phyloP scores from a whole-genome alignment of 1,140 invertebrate species.

The Zaprionus capensis region DNA sequence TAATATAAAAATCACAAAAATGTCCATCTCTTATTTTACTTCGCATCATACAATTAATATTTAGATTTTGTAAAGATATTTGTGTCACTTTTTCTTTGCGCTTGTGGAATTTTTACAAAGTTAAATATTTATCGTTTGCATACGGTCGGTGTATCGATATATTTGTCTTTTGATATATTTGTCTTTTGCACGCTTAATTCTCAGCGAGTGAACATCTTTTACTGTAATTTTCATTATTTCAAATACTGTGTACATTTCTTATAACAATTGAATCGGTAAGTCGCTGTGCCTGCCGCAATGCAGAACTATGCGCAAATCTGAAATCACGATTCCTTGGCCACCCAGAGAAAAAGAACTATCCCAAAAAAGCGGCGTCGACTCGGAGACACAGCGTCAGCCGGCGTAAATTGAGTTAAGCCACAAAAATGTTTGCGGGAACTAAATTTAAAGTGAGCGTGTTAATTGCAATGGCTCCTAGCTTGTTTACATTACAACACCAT shows the following conservation, averaged over 20 bases:
- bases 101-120: neutral
- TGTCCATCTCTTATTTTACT: neutral
- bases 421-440: slow-evolving; percentile 2
- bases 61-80: neutral
- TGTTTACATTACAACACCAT: neutral
- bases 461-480: neutral
- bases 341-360: neutral
- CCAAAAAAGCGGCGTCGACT: slow-evolving; percentile 15
- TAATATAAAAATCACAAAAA: neutral
- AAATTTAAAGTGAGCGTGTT: slow-evolving; percentile 12
- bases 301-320: neutral
- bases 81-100: neutral
- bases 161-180: slow-evolving; percentile 16
- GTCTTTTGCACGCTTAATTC: slow-evolving; percentile 32
- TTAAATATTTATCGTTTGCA: neutral
- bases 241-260: slow-evolving; percentile 1
- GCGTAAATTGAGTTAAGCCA: slow-evolving; percentile 24
- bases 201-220: slow-evolving; percentile 8
- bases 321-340: neutral
- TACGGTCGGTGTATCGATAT: slow-evolving; percentile 24
- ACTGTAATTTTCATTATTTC: slow-evolving; percentile 9
- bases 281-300: neutral
- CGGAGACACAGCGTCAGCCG: slow-evolving; percentile 21
- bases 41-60: neutral
- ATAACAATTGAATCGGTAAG: slow-evolving; percentile 21